Percentiles rank a stretch among this genome's conserved stretches.
Conservation (phyloP, 2,797 vertebrate genomes). For the Enteromius thamalakanensis region DNA sequence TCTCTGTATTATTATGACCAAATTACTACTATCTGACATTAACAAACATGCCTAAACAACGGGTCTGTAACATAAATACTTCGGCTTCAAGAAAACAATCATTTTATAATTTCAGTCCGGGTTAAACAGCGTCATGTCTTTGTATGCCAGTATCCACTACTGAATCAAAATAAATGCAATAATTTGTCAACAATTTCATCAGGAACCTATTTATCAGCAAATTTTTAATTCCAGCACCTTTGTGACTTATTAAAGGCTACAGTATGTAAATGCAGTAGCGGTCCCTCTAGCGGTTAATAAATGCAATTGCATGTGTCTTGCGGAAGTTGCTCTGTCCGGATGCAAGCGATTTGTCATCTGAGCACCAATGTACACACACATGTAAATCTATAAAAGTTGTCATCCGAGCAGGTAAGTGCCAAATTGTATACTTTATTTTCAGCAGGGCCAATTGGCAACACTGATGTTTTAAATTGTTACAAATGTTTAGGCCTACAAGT, state of each 20-base stretch:
- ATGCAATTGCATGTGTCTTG: background rate
- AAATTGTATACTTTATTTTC: background rate
- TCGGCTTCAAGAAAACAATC: background rate
- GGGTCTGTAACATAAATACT: background rate
- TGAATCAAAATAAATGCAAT: background rate
- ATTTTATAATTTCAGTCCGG: background rate
- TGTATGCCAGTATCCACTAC: no score
- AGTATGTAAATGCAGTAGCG: background rate
- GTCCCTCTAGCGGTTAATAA: background rate
- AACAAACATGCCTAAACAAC: background rate
- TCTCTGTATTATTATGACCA: no score
- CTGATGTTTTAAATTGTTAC: background rate
- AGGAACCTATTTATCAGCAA: background rate
- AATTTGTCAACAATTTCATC: background rate
- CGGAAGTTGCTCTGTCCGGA: background rate
- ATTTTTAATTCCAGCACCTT: background rate
- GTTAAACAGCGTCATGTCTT: background rate
- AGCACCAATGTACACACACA: background rate
- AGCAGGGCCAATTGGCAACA: background rate
- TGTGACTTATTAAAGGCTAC: background rate
- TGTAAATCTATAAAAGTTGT: background rate
- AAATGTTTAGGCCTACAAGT: background rate
- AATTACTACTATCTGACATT: no score
- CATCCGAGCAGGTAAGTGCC: background rate
- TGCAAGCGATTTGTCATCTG: background rate